Evolutionary conservation across 2,888 invertebrate species (phyloP), one percentile per base, ranked within the genome.

Genomic region (Halictus quadricinctus): DNA sequence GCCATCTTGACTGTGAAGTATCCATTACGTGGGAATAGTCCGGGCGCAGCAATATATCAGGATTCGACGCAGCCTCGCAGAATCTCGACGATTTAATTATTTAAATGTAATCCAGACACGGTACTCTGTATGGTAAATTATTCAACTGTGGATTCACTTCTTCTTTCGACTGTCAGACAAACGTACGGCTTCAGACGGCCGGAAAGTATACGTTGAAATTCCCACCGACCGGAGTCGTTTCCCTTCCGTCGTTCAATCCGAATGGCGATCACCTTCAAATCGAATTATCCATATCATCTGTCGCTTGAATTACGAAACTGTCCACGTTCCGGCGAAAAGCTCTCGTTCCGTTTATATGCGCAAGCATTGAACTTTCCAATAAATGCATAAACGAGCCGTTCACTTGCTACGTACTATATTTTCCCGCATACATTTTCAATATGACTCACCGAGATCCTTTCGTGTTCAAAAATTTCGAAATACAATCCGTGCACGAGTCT

Each of bases 61-160:
- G 74, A 5, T 69, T 70, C 79, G 79, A 74, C 41, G n/a, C 54
- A 69, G 29, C 46, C 74, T 46, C 72, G 18, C 15, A 18, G 66
- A n/a, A 69, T 18, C 54, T 73, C 46, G 75, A 72, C 69, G 50
- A 29, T 75, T 88, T 80, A 80, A 88, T 85, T 88, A 88, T 88
- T 88, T 82, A 88, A 88, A 87, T 80, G 82, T 66, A 75, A 88
- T 87, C 81, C 66, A 66, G 75, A 80, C 76, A 50, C 60, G 64
- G 80, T 25, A 75, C 77, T 85, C 70, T 79, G 77, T 58, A 83
- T 76, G 81, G 66, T 83, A 78, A 84, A 87, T 88, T 82, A 85
- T 88, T 88, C 82, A 76, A 69, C 29, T 36, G 79, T 12, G 66
- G 50, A 70, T 72, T 72, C 54, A 75, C 46, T 83, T 69, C 46